Evolutionary conservation across 2,797 vertebrate genomes (phyloP), one percentile per base, ranked within the genome.

Genomic region (Tadarida brasiliensis): DNA sequence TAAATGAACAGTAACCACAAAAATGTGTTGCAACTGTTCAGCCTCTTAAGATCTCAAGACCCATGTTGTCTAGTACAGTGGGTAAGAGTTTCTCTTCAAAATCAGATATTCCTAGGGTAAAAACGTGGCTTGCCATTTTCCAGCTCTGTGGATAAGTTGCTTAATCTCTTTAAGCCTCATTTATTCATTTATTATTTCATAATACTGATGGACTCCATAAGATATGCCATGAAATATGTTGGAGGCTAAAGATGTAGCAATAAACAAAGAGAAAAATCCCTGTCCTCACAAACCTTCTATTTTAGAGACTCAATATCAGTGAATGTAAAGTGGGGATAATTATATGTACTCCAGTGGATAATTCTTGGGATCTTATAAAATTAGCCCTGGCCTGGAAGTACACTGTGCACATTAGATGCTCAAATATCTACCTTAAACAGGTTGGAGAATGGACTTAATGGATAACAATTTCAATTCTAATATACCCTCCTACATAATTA

Each of bases 1-100:
- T 59, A 93, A 94, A 39, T 90, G 94, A 94, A 6, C 30, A 87
- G 33, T 89, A 80, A 90, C 92, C 84, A 94, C 84, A 95, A 90
- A 94, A 97, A 92, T 70, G 70, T 77, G 80, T 57, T 91, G 28
- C 61, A 87, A 33, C 49, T 47, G 44, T 84, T 85, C 14, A 39
- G 17, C 71, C 78, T 88, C 88, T 73, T 92, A 51, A 68, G 33
- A 57, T 56, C 83, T 94, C 39, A 82, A 80, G n/a, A 59, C 11
- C 54, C 11, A 4, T 28, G 26, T 88, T 76, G 80, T 87, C 67
- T 65, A 83, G 9, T 20, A 51, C 3, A 90, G 59, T 68, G 56
- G 67, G 2, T 71, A 78, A 68, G 70, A 54, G 19, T 81, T 91
- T 70, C 10, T 35, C 77, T 57, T 94, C 63, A 81, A 94, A 73